A percentile compares a stretch with the other conserved stretches of the same genome.
Evolutionary conservation across 2,888 invertebrate species (phyloP).

Genomic region (Tetranychus piercei): DNA sequence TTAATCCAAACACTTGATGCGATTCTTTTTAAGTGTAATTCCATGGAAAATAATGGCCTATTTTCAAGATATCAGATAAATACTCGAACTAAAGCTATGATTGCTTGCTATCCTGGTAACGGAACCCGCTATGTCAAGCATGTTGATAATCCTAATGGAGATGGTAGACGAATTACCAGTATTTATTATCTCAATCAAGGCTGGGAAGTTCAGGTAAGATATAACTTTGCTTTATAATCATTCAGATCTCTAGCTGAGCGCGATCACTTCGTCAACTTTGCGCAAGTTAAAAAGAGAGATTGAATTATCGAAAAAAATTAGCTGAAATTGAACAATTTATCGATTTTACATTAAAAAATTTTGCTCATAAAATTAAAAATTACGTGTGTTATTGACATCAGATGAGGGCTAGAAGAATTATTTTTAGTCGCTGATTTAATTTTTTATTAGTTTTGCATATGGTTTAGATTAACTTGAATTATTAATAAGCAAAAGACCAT

Average conservation of each 20-base stretch:
- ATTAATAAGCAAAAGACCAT: too few species aligned
- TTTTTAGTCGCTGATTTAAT: too few species aligned
- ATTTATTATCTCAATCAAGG: conserved; percentile 91
- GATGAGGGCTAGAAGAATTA: too few species aligned
- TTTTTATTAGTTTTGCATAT: neutral
- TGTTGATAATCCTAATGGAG: conserved; percentile 89
- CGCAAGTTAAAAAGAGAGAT: too few species aligned
- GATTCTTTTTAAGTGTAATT: conserved; percentile 25
- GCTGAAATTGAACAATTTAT: too few species aligned
- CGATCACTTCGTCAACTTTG: too few species aligned
- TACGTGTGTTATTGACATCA: too few species aligned
- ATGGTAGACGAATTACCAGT: conserved; percentile 87
- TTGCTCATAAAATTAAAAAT: too few species aligned
- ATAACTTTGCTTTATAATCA: neutral
- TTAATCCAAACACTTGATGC: conserved; percentile 40
- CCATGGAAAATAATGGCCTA: conserved; percentile 23
- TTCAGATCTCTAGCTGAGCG: too few species aligned
- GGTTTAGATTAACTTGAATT: neutral
- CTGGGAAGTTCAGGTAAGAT: conserved; percentile 57
- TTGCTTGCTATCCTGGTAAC: conserved; percentile 88
- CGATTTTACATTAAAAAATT: too few species aligned
- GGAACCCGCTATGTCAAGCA: conserved; percentile 90
- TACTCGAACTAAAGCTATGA: conserved; percentile 47
- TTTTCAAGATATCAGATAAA: conserved; percentile 26
- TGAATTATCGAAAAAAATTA: too few species aligned